These are phyloP conservation scores for Helicorthomorpha holstii DNA, from an alignment of 1,140 invertebrate genomes.

Conservation along the genomic window DNA sequence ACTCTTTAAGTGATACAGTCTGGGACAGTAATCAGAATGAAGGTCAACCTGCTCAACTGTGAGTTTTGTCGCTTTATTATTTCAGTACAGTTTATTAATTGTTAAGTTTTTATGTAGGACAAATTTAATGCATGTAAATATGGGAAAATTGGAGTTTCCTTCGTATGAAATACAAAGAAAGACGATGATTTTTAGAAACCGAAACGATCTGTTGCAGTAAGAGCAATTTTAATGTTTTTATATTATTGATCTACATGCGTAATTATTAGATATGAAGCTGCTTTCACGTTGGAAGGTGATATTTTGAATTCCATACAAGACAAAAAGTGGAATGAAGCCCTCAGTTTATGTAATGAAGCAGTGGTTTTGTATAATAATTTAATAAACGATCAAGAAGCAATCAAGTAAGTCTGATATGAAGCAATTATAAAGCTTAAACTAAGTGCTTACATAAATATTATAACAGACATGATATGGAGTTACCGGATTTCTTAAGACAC, in stretches of 20 bases:
- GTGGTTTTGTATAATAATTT: neutral
- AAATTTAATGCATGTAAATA: neutral
- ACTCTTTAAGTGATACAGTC: neutral
- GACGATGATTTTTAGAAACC: neutral
- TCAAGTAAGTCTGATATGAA: neutral
- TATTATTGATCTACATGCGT: neutral
- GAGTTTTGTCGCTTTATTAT: neutral
- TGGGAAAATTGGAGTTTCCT: neutral
- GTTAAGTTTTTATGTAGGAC: neutral
- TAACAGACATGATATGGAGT: neutral
- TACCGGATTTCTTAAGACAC: constrained; percentile 3
- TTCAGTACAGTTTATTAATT: neutral
- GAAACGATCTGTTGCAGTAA: neutral
- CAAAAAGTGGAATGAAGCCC: neutral
- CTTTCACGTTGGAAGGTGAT: neutral
- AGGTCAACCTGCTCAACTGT: neutral
- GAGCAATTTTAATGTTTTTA: neutral
- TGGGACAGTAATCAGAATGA: neutral
- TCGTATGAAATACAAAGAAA: neutral
- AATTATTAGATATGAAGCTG: neutral
- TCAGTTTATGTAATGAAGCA: neutral
- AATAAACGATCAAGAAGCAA: neutral
- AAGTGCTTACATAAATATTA: too few relatives aligned
- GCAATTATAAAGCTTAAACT: neutral
- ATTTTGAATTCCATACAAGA: neutral